Evolutionary conservation across 2,888 invertebrate species (phyloP).

Genomic region (Malachius bipustulatus): DNA sequence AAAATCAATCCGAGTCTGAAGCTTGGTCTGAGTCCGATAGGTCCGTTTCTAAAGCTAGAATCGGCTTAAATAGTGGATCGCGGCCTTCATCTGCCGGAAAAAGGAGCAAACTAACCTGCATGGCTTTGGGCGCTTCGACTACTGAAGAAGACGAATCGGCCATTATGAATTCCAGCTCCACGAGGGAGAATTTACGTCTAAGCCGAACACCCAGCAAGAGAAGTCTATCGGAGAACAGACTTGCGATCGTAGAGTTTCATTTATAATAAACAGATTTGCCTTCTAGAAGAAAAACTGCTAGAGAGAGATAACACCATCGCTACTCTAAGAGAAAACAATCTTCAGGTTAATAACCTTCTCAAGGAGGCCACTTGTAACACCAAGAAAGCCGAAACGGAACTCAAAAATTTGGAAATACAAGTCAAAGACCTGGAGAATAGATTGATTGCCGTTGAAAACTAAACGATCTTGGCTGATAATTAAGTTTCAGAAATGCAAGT

Average conservation of each 20-base stretch:
- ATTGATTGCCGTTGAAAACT: too few relatives aligned
- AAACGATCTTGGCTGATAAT: too few relatives aligned
- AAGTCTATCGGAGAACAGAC: constrained; percentile 23
- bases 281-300: constrained; percentile 35
- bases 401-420: constrained; percentile 14
- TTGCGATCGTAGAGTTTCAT: constrained; percentile 28
- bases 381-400: constrained; percentile 10
- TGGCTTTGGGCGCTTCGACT: constrained; percentile 29
- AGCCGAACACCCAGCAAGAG: constrained; percentile 21
- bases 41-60: constrained; percentile 66
- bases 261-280: constrained; percentile 37
- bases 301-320: constrained; percentile 16
- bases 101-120: constrained; percentile 23
- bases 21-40: constrained; percentile 82
- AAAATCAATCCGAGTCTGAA: constrained; percentile 58
- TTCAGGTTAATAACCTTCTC: constrained; percentile 6
- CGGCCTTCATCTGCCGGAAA: constrained; percentile 22
- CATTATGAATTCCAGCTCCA: too few relatives aligned
- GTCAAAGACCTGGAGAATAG: too few relatives aligned
- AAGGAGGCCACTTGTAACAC: constrained; percentile 8
- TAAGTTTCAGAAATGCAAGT: too few relatives aligned
- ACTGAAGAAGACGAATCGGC: constrained; percentile 30
- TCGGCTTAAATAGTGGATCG: constrained; percentile 47
- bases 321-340: constrained; percentile 11
- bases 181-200: too few relatives aligned